These are phyloP conservation scores for Phrynocephalus vlangalii DNA, from an alignment of 2,797 vertebrate species.

Conservation along the genomic window DNA sequence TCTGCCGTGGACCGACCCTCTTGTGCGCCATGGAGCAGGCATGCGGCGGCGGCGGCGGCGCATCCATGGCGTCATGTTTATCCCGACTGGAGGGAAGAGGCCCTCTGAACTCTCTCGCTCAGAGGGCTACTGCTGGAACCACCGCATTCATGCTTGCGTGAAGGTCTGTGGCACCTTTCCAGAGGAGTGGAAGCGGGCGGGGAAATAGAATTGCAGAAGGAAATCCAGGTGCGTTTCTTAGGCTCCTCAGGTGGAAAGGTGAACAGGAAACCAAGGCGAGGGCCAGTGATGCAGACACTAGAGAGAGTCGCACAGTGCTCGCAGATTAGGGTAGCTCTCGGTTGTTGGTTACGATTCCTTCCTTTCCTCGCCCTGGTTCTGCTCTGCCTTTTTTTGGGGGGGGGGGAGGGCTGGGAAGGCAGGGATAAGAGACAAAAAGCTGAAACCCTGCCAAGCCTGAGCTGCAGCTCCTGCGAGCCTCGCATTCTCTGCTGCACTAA, in stretches of 20 bases:
- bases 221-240: slow-evolving; percentile 38
- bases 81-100: not conserved
- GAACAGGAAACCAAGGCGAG: slow-evolving; percentile 31
- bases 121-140: not conserved
- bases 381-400: not conserved
- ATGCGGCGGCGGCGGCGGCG: accelerated
- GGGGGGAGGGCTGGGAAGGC: slow-evolving; percentile 35
- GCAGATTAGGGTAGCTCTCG: not conserved
- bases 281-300: too few species aligned
- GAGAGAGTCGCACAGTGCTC: too few species aligned
- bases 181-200: not conserved
- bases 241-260: slow-evolving; percentile 51
- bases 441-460: slow-evolving; percentile 83
- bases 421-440: slow-evolving; percentile 79
- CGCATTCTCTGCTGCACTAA: slow-evolving; percentile 69
- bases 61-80: not conserved
- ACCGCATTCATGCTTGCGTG: accelerated
- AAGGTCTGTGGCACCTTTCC: not conserved
- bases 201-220: not conserved
- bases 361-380: not conserved
- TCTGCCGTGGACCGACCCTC: accelerated
- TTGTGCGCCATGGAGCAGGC: accelerated
- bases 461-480: slow-evolving; percentile 68
- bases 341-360: slow-evolving; percentile 24
- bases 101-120: accelerated